Percentiles rank a stretch among this genome's conserved stretches.
Evolutionary conservation across 2,797 vertebrate species (phyloP).

Genomic region (Petrocephalus sullivani): DNA sequence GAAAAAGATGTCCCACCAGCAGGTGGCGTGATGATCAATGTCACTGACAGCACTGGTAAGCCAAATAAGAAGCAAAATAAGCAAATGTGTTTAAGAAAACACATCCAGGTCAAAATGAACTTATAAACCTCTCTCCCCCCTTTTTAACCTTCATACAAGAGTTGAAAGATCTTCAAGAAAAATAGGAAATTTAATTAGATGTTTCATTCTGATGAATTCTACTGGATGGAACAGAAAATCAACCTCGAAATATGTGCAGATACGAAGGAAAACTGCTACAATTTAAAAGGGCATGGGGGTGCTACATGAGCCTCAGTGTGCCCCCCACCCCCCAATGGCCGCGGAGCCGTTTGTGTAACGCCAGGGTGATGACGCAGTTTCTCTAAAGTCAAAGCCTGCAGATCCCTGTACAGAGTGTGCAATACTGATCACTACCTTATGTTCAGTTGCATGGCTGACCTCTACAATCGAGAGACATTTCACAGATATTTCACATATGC

Average conservation of each 20-base stretch:
- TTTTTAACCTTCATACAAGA: not conserved
- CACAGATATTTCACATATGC: not conserved
- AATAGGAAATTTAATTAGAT: not conserved
- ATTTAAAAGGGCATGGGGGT: not conserved
- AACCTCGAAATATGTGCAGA: not conserved
- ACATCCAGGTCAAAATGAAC: too few species aligned
- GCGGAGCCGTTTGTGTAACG: not conserved
- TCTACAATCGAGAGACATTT: not conserved
- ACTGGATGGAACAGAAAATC: not conserved
- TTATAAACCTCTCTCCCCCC: not conserved
- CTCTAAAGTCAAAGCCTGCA: not conserved
- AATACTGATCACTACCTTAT: not conserved
- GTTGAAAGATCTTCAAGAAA: not conserved
- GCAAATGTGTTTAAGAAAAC: not conserved
- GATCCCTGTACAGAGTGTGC: not conserved
- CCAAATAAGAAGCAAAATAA: not conserved
- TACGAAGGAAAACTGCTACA: not conserved
- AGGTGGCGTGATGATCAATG: not conserved
- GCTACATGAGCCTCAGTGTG: not conserved
- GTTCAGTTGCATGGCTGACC: not conserved
- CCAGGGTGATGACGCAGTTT: not conserved
- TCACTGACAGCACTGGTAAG: not conserved
- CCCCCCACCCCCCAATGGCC: not conserved
- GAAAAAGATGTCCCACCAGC: not conserved
- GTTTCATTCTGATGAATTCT: not conserved